Evolutionary conservation across 2,113 vertebrate genomes (phyloP), one percentile per base, ranked within the genome.

Genomic region (Vicugna pacos): DNA sequence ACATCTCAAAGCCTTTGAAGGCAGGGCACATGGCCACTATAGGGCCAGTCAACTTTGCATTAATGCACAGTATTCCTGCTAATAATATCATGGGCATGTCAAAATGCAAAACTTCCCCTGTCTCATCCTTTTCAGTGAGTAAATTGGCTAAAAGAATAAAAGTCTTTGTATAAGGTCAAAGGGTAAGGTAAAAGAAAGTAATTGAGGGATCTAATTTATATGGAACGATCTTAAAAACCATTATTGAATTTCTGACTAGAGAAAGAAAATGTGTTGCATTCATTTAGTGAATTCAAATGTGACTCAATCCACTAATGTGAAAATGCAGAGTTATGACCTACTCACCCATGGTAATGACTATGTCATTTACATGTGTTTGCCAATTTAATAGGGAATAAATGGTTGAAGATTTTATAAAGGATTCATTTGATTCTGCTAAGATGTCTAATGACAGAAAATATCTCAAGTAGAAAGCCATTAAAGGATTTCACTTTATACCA

Each of bases 401-500:
- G 86, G 30, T 64, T 69, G 46, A 86, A 82, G 15, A 69, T 75
- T 91, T 95, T 83, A 81, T 89, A 93, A 97, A 96, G 76, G 42
- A 95, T 62, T 95, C 76, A 95, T 93, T 91, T 91, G 60, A 90
- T 95, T 93, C 56, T 46, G 13, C 76, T 93, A 95, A 95, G 72
- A 95, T 89, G 52, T 96, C 19, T 89, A 90, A 95, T 89, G 60
- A 97, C 67, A 97, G 69, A 96, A 96, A 95, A 86, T 4, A 94
- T 88, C 6, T 91, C 58, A 93, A 82, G 48, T 73, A 96, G 81
- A 95, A 96, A 95, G 72, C 1, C 69, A 88, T 84, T 85, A 94
- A 52, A 69, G 17, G 20, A 42, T 79, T 88, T 94, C 32, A 79
- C 85, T 96, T 93, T 85, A 17, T 88, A 65, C 5, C 46, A 87